phyloP scores from a whole-genome alignment of 2,113 vertebrate species.

The Sylvietta virens region DNA sequence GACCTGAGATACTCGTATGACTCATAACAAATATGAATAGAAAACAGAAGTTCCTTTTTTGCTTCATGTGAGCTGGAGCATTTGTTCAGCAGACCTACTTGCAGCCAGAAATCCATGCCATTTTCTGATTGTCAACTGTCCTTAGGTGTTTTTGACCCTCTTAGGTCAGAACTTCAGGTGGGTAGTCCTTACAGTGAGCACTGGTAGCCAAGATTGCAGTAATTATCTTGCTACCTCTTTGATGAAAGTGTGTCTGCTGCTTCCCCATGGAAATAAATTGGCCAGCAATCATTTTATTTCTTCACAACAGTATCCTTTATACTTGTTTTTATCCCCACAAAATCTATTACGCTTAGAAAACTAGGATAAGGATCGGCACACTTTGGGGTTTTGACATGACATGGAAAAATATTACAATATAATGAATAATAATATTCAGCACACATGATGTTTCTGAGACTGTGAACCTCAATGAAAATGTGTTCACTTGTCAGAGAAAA shows the following conservation, averaged over 20 bases:
- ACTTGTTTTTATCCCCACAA: background rate
- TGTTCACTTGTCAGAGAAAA: background rate
- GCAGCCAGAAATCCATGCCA: background rate
- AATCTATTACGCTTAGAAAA: conserved; percentile 6
- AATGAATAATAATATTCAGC: background rate
- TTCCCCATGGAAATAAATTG: background rate
- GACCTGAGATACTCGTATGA: background rate
- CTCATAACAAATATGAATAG: background rate
- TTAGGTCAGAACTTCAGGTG: background rate
- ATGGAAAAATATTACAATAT: background rate
- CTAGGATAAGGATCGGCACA: background rate
- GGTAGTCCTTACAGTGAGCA: background rate
- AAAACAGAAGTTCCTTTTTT: background rate
- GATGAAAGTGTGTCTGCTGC: background rate
- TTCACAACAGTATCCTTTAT: background rate
- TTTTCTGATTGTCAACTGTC: background rate
- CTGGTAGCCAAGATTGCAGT: background rate
- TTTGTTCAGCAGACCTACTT: background rate
- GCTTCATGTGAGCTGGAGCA: background rate
- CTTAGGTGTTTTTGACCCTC: background rate
- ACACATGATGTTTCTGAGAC: background rate
- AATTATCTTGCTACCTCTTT: background rate
- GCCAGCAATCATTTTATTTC: background rate
- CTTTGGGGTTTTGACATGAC: background rate
- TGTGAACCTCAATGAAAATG: background rate